Evolutionary conservation across 2,888 invertebrate genomes (phyloP).

Genomic region (Acanthoscelides obtectus): DNA sequence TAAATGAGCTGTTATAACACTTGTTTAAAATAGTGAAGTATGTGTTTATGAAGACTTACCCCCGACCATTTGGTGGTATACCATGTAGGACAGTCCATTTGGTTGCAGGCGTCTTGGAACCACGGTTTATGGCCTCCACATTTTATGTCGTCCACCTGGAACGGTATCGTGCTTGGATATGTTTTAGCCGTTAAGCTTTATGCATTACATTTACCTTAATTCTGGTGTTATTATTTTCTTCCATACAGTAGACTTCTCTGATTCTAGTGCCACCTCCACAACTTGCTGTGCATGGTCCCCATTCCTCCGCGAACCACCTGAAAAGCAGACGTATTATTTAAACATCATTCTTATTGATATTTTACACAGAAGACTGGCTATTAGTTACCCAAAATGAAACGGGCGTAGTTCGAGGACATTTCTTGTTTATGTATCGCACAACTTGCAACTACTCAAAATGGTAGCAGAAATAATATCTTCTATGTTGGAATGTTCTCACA

Average conservation of each 20-base stretch:
- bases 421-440: too few species aligned
- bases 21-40: too few species aligned
- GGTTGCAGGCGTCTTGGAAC: slow-evolving; percentile 77
- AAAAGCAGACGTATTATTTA: too few species aligned
- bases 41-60: slow-evolving; percentile 57
- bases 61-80: slow-evolving; percentile 83
- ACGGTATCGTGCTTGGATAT: slow-evolving; percentile 11
- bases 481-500: too few species aligned
- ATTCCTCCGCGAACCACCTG: slow-evolving; percentile 87
- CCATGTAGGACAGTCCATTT: slow-evolving; percentile 85
- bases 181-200: background rate
- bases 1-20: too few species aligned
- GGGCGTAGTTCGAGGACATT: too few species aligned
- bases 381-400: too few species aligned
- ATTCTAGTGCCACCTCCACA: slow-evolving; percentile 83
- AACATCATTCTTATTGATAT: too few species aligned
- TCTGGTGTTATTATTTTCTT: slow-evolving; percentile 76
- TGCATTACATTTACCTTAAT: slow-evolving; percentile 55
- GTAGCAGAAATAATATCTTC: too few species aligned
- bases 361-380: too few species aligned
- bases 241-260: slow-evolving; percentile 79
- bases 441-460: too few species aligned
- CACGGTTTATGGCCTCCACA: slow-evolving; percentile 76
- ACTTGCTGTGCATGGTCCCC: slow-evolving; percentile 80
- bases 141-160: slow-evolving; percentile 70